These are phyloP conservation scores for Synergus laeviventris DNA, from an alignment of 2,888 invertebrate species.

Conservation along the genomic window DNA sequence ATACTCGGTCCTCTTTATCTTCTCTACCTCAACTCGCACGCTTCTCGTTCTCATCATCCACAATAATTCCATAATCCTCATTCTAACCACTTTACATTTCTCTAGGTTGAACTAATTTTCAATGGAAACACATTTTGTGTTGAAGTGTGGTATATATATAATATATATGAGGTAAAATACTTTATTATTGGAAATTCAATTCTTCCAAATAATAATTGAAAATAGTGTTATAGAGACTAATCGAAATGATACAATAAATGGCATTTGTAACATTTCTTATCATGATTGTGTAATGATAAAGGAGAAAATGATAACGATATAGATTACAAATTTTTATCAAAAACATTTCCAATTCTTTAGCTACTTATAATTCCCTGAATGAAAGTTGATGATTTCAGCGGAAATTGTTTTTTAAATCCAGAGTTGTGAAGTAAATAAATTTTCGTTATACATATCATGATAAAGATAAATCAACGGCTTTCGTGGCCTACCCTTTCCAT, in stretches of 20 bases:
- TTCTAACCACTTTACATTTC: background rate
- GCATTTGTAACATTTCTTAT: background rate
- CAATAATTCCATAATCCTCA: background rate
- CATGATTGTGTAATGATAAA: conserved; percentile 19
- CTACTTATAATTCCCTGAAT: too few species aligned
- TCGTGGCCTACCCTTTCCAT: conserved; percentile 38
- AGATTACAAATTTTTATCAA: background rate
- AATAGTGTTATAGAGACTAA: background rate
- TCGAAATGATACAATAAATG: background rate
- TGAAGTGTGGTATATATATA: too few species aligned
- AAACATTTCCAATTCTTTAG: background rate
- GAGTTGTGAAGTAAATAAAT: conserved; percentile 44
- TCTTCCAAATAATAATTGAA: too few species aligned
- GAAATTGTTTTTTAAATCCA: conserved; percentile 1
- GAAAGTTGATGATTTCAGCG: background rate
- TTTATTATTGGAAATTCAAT: too few species aligned
- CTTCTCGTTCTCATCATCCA: background rate
- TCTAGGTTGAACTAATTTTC: background rate
- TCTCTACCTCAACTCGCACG: conserved; percentile 27
- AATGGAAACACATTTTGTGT: background rate
- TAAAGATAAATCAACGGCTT: conserved; percentile 57
- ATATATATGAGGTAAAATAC: too few species aligned
- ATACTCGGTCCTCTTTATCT: conserved; percentile 54
- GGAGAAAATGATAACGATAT: background rate
- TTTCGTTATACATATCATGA: conserved; percentile 63